Evolutionary conservation across 1,140 invertebrate genomes (phyloP).

Genomic region (Planococcus citri): DNA sequence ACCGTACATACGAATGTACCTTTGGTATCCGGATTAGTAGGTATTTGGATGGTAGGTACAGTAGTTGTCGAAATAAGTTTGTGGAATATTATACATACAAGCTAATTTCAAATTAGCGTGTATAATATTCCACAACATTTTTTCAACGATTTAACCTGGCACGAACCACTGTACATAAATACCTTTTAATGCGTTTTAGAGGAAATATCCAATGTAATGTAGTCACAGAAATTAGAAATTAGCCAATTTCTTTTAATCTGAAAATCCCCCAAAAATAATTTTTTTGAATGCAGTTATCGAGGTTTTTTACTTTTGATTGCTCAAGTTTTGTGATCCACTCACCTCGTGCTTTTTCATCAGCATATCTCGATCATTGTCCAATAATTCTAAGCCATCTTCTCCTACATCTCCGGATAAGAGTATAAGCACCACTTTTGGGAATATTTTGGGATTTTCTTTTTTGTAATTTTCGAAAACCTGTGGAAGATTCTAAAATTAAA

Average conservation of each 20-base stretch:
- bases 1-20: too few relatives aligned
- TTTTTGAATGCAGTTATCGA: too few relatives aligned
- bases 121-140: too few relatives aligned
- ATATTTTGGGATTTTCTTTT: constrained; percentile 46
- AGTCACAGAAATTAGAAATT: too few relatives aligned
- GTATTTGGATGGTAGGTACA: constrained; percentile 72
- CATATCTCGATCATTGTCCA: constrained; percentile 36
- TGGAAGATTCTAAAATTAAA: constrained; percentile 22
- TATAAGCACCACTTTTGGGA: constrained; percentile 63
- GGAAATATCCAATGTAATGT: too few relatives aligned
- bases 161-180: too few relatives aligned
- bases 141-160: too few relatives aligned
- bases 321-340: too few relatives aligned
- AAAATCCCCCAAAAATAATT: too few relatives aligned
- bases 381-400: constrained; percentile 47
- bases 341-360: constrained; percentile 54
- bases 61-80: constrained; percentile 51
- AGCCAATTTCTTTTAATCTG: constrained; percentile 49
- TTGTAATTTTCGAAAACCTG: constrained; percentile 59
- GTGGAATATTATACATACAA: constrained; percentile 64
- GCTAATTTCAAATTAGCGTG: too few relatives aligned
- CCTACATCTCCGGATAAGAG: constrained; percentile 51
- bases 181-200: too few relatives aligned
- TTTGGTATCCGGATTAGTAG: constrained; percentile 59
- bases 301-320: too few relatives aligned